phyloP scores from a whole-genome alignment of 2,888 invertebrate genomes.

The Acronicta alni region DNA sequence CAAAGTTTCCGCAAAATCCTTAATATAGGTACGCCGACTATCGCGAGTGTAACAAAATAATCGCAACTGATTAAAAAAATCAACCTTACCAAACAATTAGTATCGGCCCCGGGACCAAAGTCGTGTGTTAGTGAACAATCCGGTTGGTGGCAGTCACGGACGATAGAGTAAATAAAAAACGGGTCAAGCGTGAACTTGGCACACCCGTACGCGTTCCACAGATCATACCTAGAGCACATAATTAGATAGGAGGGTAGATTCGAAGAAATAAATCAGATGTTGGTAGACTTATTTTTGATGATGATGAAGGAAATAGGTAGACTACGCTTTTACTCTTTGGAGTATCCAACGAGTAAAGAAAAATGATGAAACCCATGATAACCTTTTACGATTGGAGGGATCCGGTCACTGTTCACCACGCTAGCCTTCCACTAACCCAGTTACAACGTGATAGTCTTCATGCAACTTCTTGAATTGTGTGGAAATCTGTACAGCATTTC shows the following conservation, averaged over 20 bases:
- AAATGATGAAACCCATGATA: no score
- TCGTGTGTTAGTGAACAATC: constrained; percentile 39
- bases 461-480: no score
- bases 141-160: constrained; percentile 50
- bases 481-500: no score
- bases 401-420: no score
- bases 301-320: no score
- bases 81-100: constrained; percentile 56
- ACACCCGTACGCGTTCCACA: background rate
- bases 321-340: no score
- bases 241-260: background rate
- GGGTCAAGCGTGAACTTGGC: constrained; percentile 9
- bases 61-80: constrained; percentile 29
- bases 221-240: background rate
- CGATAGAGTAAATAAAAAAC: constrained; percentile 37
- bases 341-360: no score
- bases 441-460: no score
- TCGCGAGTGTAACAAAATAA: constrained; percentile 2
- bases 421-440: no score
- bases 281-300: no score
- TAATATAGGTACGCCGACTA: background rate
- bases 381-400: no score
- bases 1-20: constrained; percentile 3
- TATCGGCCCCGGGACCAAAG: constrained; percentile 30
- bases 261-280: no score